Evolutionary conservation across 2,797 vertebrate genomes (phyloP), one percentile per base, ranked within the genome.

Genomic region (Nannoperca obscura): DNA sequence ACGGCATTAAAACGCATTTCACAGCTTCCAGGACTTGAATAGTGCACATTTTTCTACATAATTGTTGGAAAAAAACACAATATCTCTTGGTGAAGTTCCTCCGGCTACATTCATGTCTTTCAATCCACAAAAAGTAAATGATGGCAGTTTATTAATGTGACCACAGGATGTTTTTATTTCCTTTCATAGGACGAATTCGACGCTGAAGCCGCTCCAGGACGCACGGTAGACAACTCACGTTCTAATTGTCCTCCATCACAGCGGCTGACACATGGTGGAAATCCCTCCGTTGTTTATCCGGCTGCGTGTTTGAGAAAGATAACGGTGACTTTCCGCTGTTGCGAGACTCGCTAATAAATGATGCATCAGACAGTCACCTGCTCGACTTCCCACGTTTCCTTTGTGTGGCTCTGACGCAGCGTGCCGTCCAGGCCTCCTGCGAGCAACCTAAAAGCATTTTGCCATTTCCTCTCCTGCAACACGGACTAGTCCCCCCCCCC

Each of bases 391-490:
- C 83, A 88, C 66, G 34, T 82, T 85, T 91, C 87, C 82, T 91
- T 73, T 85, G 44, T 84, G 61, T 30, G 47, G 72, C 57, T 71
- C 64, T 46, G 49, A 27, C 78, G 11, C 88, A 81, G 83, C 60
- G 12, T 80, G 89, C n/a, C 32, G 15, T 22, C 36, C 63, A 61
- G 81, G 66, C 85, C 42, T 79, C 81, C 76, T 74, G 71, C 62
- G 15, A 64, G 61, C 62, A 46, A 24, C 69, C 83, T 90, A 88
- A 93, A 92, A 93, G 89, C 90, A 80, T 93, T 93, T 89, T 54
- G 53, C 44, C 55, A 71, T 93, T 92, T 90, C 72, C 78, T 85
- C 55, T 76, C 22, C 19, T 8, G 42, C 59, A 24, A 75, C 87
- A 89, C 30, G 68, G 57, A 24, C 36, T 15, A 0, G 36, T 67